Conservation (phyloP, 2,797 vertebrate species). For the Neosilurus mollespiculum region DNA sequence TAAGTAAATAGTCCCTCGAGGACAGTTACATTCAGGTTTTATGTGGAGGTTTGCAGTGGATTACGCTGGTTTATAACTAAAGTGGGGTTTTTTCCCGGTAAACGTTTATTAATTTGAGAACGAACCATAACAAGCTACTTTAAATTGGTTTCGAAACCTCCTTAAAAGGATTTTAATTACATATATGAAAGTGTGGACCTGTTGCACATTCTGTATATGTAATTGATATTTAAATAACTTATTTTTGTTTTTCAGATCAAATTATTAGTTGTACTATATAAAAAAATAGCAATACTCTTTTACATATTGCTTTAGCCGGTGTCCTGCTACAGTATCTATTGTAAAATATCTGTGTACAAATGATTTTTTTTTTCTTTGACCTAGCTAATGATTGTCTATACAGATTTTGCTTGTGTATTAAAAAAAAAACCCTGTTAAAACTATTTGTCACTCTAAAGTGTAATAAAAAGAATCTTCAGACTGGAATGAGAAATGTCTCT, state of each 20-base stretch:
- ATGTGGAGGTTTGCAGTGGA: constrained; percentile 60
- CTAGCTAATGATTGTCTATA: constrained; percentile 89
- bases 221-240: constrained; percentile 99
- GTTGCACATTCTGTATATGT: constrained; percentile 99
- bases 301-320: constrained; percentile 89
- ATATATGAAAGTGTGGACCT: constrained; percentile 90
- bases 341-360: constrained; percentile 94
- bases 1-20: constrained; percentile 51
- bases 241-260: constrained; percentile 92
- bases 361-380: constrained; percentile 89
- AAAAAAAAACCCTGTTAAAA: constrained; percentile 89
- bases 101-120: constrained; percentile 73
- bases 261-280: constrained; percentile 98
- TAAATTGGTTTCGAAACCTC: constrained; percentile 58
- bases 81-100: constrained; percentile 61
- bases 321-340: constrained; percentile 87
- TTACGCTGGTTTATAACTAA: constrained; percentile 61
- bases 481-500: not conserved
- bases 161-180: constrained; percentile 70
- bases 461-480: constrained; percentile 77
- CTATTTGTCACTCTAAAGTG: constrained; percentile 92
- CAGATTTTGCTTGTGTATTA: constrained; percentile 93
- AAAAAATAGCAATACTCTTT: constrained; percentile 87
- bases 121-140: constrained; percentile 61
- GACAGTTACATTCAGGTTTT: constrained; percentile 67